phyloP scores from a whole-genome alignment of 64 coral and sea anemone species.

The Porites lutea region DNA sequence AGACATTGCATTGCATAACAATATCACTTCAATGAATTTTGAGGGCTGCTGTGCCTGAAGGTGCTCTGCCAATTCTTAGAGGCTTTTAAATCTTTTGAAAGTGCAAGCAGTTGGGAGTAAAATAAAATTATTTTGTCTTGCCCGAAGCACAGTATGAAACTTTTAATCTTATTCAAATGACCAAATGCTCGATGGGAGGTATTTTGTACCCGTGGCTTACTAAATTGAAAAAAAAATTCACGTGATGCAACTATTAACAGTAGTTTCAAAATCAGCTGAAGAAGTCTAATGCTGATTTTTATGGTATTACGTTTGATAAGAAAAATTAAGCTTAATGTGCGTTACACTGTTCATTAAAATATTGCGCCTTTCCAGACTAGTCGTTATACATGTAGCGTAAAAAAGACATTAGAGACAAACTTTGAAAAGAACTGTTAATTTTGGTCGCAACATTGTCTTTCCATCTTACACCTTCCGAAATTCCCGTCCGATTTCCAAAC shows the following conservation, averaged over 20 bases:
- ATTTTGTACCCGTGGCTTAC: background rate
- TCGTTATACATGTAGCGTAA: too few relatives aligned
- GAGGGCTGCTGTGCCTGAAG: too few relatives aligned
- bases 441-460: background rate
- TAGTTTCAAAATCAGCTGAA: background rate
- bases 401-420: too few relatives aligned
- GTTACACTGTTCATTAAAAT: background rate
- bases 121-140: background rate
- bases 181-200: background rate
- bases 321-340: background rate
- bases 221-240: background rate
- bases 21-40: too few relatives aligned
- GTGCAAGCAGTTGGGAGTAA: background rate
- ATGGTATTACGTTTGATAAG: background rate
- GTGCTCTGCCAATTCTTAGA: background rate
- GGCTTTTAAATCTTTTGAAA: background rate
- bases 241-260: too few relatives aligned
- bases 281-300: too few relatives aligned
- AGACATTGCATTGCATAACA: too few relatives aligned
- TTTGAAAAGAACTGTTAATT: background rate
- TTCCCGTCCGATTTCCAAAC: background rate
- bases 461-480: background rate
- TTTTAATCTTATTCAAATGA: background rate
- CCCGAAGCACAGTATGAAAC: background rate
- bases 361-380: background rate